Base-by-base conservation (phyloP, 2,888 invertebrate genomes). In the Alviniconcha strummeri region DNA sequence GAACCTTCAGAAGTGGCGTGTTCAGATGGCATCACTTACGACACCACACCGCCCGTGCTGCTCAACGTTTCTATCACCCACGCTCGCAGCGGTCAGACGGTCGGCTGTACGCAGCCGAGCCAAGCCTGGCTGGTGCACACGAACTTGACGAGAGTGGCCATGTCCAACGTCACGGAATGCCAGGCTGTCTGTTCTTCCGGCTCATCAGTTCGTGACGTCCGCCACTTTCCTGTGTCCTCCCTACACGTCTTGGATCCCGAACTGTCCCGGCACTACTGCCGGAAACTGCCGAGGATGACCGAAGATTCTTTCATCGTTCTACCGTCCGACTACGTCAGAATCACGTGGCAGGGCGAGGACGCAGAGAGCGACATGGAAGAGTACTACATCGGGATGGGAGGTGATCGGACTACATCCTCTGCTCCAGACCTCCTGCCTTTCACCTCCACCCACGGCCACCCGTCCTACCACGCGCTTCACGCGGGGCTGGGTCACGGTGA, bases 11-110 rank as follows among this genome's bases (percentile, higher is more conserved):
- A 74, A 9, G 82, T 86, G 13, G 89, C 85, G 15, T 91, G 90
- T 85, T 90, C 90, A 52, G 89, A 90, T 80, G 91, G 91, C 7
- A 85, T 91, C 19, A 84, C 80, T 6, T 85, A 85, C 19, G 89
- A 88, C 84, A 80, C 64, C 11, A 85, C 87, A 11, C 82, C 82
- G 5, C 82, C 82, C 13, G 2, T 13, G 5, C 52, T 82, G 19
- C 52, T 6, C 74, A 82, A 82, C 76, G 75, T 82, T 3, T 36
- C 82, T 8, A 8, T 76, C 74, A 17, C n/a, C 17, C 60, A 75
- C 13, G 76, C 75, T 54, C 75, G 82, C 8, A 36, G 17, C 74
- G 67, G 82, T 67, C 75, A 52, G 54, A 19, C 55, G 13, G 15
- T 82, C n/a, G 60, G 17, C 75, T 82, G 82, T 52, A 75, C 82